Evolutionary conservation across 2,888 invertebrate species (phyloP).

Genomic region (Alentia gelatinosa): DNA sequence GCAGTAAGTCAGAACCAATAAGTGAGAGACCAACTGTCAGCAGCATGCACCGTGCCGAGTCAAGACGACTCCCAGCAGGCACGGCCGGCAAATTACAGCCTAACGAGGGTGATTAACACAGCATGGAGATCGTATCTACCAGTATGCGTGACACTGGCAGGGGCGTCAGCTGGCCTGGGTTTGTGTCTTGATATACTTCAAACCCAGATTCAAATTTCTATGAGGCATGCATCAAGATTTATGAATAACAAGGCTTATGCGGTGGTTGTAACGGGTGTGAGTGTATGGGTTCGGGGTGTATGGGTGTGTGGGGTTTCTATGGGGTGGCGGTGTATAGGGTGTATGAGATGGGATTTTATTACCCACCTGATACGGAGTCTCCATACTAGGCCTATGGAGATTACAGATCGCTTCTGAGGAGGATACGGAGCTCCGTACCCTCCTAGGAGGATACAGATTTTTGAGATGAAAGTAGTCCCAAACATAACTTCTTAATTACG

Average conservation of each 20-base stretch:
- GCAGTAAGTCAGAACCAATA: background rate
- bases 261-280: background rate
- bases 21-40: slow-evolving; percentile 15
- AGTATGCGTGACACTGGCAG: background rate
- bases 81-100: background rate
- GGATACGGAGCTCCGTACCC: no score
- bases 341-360: no score
- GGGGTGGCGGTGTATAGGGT: background rate
- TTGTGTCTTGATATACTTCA: no score
- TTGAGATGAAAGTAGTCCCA: no score
- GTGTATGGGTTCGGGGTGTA: background rate
- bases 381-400: no score
- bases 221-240: no score
- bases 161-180: background rate
- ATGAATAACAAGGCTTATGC: no score
- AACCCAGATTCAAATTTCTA: no score
- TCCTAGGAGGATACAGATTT: no score
- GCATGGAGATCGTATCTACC: background rate
- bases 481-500: no score
- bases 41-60: background rate
- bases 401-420: no score
- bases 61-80: background rate
- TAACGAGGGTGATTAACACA: slow-evolving; percentile 11
- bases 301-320: background rate
- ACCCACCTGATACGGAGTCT: no score